Evolutionary conservation across 2,888 invertebrate species (phyloP).

Genomic region (Camponotus fellah): DNA sequence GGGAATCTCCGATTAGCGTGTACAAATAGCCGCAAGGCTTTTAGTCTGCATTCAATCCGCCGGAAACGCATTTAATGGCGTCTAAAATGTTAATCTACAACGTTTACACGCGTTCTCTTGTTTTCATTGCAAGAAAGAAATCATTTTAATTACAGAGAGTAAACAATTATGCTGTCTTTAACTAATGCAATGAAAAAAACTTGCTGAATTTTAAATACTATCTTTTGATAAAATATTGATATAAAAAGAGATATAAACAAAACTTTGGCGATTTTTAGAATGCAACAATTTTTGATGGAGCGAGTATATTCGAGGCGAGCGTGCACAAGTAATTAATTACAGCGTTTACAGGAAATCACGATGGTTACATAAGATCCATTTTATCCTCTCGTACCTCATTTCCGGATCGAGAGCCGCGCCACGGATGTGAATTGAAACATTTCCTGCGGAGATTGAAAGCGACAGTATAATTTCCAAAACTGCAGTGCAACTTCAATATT

Average conservation of each 20-base stretch:
- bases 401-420: slow-evolving; percentile 9
- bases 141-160: background rate
- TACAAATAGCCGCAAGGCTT: slow-evolving; percentile 1
- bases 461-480: background rate
- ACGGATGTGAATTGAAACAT: slow-evolving; percentile 4
- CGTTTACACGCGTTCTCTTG: background rate
- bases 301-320: background rate
- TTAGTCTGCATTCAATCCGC: slow-evolving; percentile 17
- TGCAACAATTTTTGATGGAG: background rate
- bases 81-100: background rate
- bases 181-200: background rate
- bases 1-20: slow-evolving; percentile 48
- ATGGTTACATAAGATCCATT: slow-evolving; percentile 19
- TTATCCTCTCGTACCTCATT: slow-evolving; percentile 22
- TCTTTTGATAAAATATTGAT: background rate
- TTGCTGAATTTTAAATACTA: slow-evolving; percentile 1
- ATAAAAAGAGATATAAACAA: background rate
- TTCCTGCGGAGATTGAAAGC: slow-evolving; percentile 8
- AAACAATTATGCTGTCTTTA: background rate
- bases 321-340: slow-evolving; percentile 36
- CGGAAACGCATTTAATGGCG: background rate
- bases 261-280: slow-evolving; percentile 1
- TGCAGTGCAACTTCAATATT: background rate
- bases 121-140: slow-evolving; percentile 9
- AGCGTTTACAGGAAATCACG: slow-evolving; percentile 37